Evolutionary conservation across 2,113 vertebrate genomes (phyloP).

Genomic region (Empidonax alnorum): DNA sequence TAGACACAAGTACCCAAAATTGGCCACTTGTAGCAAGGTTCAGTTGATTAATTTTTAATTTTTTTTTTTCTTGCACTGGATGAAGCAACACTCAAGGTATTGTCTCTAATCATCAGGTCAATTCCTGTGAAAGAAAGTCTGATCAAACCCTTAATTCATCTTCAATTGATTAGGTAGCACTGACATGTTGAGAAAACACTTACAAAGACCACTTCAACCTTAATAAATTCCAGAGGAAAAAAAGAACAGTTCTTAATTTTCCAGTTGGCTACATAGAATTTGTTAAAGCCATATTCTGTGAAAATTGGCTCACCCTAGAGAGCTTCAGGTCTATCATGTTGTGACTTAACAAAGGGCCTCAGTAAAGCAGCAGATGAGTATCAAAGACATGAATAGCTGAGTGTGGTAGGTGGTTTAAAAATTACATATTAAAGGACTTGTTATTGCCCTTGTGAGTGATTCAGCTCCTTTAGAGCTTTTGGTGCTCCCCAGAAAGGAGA

Average conservation of each 20-base stretch:
- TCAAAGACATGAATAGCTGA: not conserved
- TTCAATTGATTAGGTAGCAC: conserved; percentile 10
- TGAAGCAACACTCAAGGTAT: not conserved
- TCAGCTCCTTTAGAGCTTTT: not conserved
- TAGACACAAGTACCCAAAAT: not conserved
- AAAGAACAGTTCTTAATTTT: conserved; percentile 64
- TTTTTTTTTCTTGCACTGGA: not conserved
- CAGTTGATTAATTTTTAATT: not conserved
- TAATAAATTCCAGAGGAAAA: conserved; percentile 27
- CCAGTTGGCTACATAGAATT: conserved; percentile 56
- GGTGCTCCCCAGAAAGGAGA: not conserved
- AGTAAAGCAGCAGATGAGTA: not conserved
- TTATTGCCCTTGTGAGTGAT: not conserved
- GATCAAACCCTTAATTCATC: conserved; percentile 37
- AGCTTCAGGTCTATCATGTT: not conserved
- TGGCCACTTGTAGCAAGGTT: not conserved
- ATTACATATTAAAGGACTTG: not conserved
- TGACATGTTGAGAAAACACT: not conserved
- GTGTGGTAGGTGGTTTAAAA: not conserved
- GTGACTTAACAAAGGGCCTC: not conserved
- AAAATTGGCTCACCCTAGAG: conserved; percentile 13
- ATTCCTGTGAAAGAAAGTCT: not conserved
- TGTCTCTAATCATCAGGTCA: not conserved
- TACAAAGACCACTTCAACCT: conserved; percentile 38
- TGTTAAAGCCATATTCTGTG: conserved; percentile 48